phyloP scores from a whole-genome alignment of 1,140 invertebrate genomes.

The Polypedilum pembai region DNA sequence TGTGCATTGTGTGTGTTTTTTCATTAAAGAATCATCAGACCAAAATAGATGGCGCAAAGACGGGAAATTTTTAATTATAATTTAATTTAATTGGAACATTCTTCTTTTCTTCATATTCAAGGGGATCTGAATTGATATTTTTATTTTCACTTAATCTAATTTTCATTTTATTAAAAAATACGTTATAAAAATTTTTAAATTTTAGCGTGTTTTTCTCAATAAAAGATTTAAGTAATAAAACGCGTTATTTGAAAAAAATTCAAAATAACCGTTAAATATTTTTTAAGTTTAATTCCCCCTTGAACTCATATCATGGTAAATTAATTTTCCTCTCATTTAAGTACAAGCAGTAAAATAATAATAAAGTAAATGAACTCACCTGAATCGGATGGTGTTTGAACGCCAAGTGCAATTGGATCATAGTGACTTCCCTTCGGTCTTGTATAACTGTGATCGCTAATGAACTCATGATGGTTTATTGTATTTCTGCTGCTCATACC shows the following conservation, averaged over 20 bases:
- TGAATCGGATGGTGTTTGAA: conserved; percentile 78
- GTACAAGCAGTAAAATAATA: conserved; percentile 31
- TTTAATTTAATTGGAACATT: conserved; percentile 1
- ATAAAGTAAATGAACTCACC: conserved; percentile 53
- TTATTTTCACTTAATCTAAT: too few relatives aligned
- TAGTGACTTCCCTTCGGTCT: conserved; percentile 48
- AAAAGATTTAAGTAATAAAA: too few relatives aligned
- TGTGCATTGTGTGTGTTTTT: too few relatives aligned
- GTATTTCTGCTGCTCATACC: conserved; percentile 31
- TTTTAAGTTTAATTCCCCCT: too few relatives aligned
- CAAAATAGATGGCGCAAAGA: background rate
- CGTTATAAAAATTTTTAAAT: too few relatives aligned
- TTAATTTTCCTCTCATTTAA: conserved; percentile 7
- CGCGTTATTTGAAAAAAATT: too few relatives aligned
- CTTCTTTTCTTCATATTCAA: background rate
- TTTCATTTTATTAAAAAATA: too few relatives aligned
- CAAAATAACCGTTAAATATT: too few relatives aligned
- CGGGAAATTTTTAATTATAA: conserved; percentile 19
- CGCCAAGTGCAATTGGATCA: conserved; percentile 51
- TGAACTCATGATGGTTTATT: background rate
- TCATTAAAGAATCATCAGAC: conserved; percentile 6
- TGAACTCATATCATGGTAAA: conserved; percentile 18
- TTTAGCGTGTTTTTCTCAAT: too few relatives aligned
- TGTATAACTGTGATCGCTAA: conserved; percentile 63
- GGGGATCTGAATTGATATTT: too few relatives aligned